These are phyloP conservation scores for Smithornis capensis DNA, from an alignment of 2,113 vertebrate genomes.

Conservation along the genomic window DNA sequence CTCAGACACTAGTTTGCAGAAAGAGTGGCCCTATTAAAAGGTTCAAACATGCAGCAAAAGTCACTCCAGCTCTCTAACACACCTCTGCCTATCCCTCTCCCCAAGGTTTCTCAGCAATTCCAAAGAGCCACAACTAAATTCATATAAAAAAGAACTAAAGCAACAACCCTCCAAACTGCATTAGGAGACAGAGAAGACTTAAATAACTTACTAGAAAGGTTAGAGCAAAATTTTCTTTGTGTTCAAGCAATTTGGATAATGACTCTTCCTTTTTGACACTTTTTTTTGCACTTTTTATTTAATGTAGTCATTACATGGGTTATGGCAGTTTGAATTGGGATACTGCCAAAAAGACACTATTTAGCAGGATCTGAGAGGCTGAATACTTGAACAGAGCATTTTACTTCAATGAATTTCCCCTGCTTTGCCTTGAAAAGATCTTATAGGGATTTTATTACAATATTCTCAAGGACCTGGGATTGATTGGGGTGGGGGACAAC, in stretches of 20 bases:
- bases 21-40: background rate
- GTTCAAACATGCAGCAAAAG: background rate
- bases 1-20: background rate
- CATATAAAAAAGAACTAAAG: background rate
- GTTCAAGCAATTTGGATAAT: background rate
- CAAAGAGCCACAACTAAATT: background rate
- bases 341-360: background rate
- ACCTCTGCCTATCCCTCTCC: background rate
- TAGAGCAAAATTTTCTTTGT: background rate
- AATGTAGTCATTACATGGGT: slow-evolving; percentile 6
- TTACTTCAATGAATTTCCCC: background rate
- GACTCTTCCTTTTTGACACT: background rate
- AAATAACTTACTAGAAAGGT: background rate
- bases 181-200: background rate
- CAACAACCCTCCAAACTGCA: background rate
- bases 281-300: background rate
- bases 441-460: background rate
- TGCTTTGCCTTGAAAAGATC: background rate
- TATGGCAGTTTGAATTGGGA: background rate
- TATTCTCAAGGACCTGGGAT: background rate
- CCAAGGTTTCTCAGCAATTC: background rate
- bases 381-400: background rate
- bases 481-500: background rate
- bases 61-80: background rate
- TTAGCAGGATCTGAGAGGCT: background rate